Evolutionary conservation across 2,888 invertebrate species (phyloP).

Genomic region (Muscina levida): DNA sequence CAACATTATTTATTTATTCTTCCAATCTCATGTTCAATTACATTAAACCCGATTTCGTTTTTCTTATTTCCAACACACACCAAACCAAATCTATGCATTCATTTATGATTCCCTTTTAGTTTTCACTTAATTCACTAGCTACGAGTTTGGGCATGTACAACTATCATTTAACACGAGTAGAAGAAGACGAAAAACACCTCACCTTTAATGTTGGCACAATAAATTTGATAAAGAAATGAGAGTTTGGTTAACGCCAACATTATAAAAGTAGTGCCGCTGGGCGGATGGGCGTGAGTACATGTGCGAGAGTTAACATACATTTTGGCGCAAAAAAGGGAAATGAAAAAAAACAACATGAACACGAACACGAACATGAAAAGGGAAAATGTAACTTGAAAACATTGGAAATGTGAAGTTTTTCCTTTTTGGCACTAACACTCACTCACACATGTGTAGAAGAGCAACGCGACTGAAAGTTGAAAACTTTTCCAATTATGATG

Average conservation of each 20-base stretch:
- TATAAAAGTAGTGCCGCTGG: not conserved
- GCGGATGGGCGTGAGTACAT: not conserved
- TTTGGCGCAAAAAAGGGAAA: conserved; percentile 1
- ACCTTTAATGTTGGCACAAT: not conserved
- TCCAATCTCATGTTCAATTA: too few relatives aligned
- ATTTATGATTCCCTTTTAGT: too few relatives aligned
- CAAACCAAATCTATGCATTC: too few relatives aligned
- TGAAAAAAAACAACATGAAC: not conserved
- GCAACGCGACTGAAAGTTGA: conserved; percentile 40
- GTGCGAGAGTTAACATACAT: conserved; percentile 14
- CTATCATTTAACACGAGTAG: too few relatives aligned
- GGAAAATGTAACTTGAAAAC: conserved; percentile 9
- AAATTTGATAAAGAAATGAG: not conserved
- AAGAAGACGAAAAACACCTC: too few relatives aligned
- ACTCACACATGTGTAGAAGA: not conserved
- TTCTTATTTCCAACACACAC: too few relatives aligned
- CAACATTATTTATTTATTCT: too few relatives aligned
- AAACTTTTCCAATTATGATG: conserved; percentile 63
- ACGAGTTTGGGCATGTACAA: too few relatives aligned
- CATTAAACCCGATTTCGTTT: too few relatives aligned
- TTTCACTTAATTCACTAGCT: too few relatives aligned
- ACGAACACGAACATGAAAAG: conserved; percentile 41
- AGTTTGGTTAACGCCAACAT: conserved; percentile 29
- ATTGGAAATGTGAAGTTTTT: conserved; percentile 24
- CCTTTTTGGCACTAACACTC: conserved; percentile 18